Base-by-base conservation (phyloP, 2,888 invertebrate genomes). In the Scaptomyza cyrtandrae region DNA sequence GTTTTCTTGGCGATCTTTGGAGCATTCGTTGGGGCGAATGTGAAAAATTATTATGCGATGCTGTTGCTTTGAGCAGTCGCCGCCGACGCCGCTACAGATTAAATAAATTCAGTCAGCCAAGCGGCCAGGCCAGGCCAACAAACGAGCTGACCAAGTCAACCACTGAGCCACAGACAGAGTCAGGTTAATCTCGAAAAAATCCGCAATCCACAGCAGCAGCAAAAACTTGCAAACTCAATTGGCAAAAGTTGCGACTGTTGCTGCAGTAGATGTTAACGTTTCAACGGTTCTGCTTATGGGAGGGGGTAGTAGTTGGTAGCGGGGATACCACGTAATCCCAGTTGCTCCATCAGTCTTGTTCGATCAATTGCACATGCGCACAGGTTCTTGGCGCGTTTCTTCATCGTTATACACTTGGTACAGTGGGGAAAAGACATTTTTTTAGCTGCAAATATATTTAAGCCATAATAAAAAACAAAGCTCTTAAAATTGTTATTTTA, bases 331-430 rank as follows among this genome's bases (percentile, higher is more conserved):
- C 89, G 86, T 86, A 86, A 89, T 89, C 89, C 85, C 89, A 86
- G 90, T 89, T 88, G 86, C 86, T 89, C 85, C 91, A 90, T 90
- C 88, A 81, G 85, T 90, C 90, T 90, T 89, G 90, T 90, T 90
- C 90, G 91, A 91, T 90, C 91, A 91, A 90, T 89, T 90, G 90
- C 89, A 88, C 83, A 89, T 84, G 88, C 84, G 88, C 88, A 89
- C 84, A 85, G 89, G 86, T 86, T 88, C 81, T 57, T 64, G 44
- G 78, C 55, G 66, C 63, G 62, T 66, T 73, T 84, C 77, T 68
- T 57, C 58, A 62, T 65, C 43, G 46, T 52, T 41, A 4, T 3
- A 16, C 1, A 16, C 16, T 6, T 16, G 10, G 3, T 14, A 41
- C 41, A 41, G 16, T 41, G 41, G 41, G 10, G 16, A 3, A 16